phyloP scores from a whole-genome alignment of 2,888 invertebrate genomes.

The Mycogona germanica region DNA sequence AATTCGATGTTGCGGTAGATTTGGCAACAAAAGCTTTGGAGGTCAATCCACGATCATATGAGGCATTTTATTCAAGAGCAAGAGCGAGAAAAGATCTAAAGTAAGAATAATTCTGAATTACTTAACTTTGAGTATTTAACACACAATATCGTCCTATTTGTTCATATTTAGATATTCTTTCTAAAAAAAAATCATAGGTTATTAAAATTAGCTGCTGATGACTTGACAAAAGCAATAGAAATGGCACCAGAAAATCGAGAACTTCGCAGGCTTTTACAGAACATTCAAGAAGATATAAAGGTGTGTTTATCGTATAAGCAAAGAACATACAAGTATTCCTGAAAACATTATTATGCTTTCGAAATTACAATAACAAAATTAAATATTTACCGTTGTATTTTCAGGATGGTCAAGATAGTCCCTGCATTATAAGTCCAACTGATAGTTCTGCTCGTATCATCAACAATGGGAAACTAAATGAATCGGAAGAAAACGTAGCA shows the following conservation, averaged over 20 bases:
- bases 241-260: constrained; percentile 58
- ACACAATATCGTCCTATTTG: not conserved
- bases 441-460: too few relatives aligned
- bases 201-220: constrained; percentile 59
- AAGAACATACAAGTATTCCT: too few relatives aligned
- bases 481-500: too few relatives aligned
- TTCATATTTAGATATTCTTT: constrained; percentile 4
- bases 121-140: not conserved
- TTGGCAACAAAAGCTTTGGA: constrained; percentile 74
- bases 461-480: too few relatives aligned
- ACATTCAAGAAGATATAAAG: constrained; percentile 19
- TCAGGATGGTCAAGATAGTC: too few relatives aligned
- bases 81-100: constrained; percentile 70
- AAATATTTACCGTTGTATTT: too few relatives aligned
- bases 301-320: too few relatives aligned
- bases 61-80: constrained; percentile 83
- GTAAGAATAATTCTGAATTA: constrained; percentile 25
- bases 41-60: constrained; percentile 74
- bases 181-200: constrained; percentile 41
- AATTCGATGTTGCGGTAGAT: constrained; percentile 52
- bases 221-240: constrained; percentile 65
- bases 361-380: too few relatives aligned
- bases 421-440: too few relatives aligned
- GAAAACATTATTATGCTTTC: too few relatives aligned
- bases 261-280: constrained; percentile 42